Evolutionary conservation across 2,113 vertebrate genomes (phyloP).

Genomic region (Phoxinus phoxinus): DNA sequence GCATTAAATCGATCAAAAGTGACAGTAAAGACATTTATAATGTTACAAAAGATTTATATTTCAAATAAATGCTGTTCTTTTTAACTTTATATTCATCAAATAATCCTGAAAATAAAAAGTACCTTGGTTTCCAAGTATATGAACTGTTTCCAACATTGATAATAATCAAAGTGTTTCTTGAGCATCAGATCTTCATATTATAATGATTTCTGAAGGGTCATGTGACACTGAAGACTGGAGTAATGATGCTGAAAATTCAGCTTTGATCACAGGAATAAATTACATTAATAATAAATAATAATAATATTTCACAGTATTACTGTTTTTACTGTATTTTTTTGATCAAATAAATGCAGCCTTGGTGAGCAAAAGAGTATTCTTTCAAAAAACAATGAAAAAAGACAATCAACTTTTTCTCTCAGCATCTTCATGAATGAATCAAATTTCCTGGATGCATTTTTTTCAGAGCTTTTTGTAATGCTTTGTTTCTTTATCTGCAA

Average conservation of each 20-base stretch:
- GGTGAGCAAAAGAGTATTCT: too few relatives aligned
- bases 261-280: too few relatives aligned
- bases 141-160: not conserved
- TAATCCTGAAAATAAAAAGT: not conserved
- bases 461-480: not conserved
- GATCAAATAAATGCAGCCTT: too few relatives aligned
- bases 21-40: not conserved
- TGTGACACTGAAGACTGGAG: too few relatives aligned
- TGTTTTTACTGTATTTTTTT: too few relatives aligned
- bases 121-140: not conserved
- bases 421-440: not conserved
- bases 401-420: not conserved
- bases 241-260: too few relatives aligned
- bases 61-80: not conserved
- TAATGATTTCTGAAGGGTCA: too few relatives aligned
- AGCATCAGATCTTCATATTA: too few relatives aligned
- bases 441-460: not conserved
- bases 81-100: not conserved
- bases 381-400: too few relatives aligned
- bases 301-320: too few relatives aligned
- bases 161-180: too few relatives aligned
- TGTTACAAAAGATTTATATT: not conserved
- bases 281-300: too few relatives aligned
- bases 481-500: not conserved
- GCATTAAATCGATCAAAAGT: not conserved